Percentiles rank a stretch among this genome's conserved stretches.
Conservation (phyloP, 2,113 vertebrate species). For the Microcebus murinus region DNA sequence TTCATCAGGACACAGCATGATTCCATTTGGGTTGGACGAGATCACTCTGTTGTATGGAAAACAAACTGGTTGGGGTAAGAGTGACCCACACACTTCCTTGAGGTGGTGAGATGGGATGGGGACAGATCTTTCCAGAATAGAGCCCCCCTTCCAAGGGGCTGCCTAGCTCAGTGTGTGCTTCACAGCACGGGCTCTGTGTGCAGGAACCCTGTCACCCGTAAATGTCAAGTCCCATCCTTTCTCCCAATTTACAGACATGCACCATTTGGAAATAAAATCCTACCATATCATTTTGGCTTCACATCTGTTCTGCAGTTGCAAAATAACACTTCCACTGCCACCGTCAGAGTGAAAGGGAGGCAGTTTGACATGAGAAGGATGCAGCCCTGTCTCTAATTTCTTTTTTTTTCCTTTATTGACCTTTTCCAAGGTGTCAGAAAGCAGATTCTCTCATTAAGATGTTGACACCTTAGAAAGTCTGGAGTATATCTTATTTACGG, state of each 20-base stretch:
- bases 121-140: neutral
- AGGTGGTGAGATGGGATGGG: neutral
- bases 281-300: conserved; percentile 51
- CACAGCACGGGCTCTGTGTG: neutral
- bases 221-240: conserved; percentile 58
- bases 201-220: neutral
- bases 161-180: neutral
- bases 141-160: neutral
- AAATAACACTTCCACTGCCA: conserved; percentile 2
- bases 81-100: neutral
- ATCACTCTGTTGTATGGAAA: neutral
- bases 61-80: neutral
- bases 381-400: neutral
- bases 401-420: conserved; percentile 56
- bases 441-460: conserved; percentile 72
- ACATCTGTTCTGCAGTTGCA: conserved; percentile 49
- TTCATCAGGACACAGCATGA: neutral
- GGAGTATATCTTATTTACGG: conserved; percentile 63
- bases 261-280: conserved; percentile 46
- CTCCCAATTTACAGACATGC: conserved; percentile 53
- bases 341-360: neutral
- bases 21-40: neutral
- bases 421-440: conserved; percentile 67
- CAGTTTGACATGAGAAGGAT: neutral
- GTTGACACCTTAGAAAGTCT: conserved; percentile 69